phyloP scores from a whole-genome alignment of 2,113 vertebrate species.

The Dasypus novemcinctus region DNA sequence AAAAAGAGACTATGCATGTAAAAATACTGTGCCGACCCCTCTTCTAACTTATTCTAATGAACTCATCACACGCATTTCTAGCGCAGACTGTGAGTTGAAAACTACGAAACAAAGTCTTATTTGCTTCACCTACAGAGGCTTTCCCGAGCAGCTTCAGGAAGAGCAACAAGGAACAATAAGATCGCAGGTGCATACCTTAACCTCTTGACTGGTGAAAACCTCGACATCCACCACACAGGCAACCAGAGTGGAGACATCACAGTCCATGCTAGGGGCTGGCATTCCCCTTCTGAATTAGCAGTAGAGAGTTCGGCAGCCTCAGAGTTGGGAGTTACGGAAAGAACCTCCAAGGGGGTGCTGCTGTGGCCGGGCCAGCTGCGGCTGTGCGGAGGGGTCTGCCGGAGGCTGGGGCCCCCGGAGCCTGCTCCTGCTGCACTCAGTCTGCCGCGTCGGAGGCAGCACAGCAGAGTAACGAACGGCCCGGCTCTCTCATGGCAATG shows the following conservation, averaged over 20 bases:
- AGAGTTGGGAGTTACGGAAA: slow-evolving; percentile 36
- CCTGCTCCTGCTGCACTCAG: slow-evolving; percentile 66
- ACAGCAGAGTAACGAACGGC: slow-evolving; percentile 74
- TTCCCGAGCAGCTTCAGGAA: slow-evolving; percentile 56
- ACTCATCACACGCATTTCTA: slow-evolving; percentile 49
- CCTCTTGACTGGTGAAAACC: slow-evolving; percentile 88
- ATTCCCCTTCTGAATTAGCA: slow-evolving; percentile 80
- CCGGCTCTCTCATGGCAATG: slow-evolving; percentile 83
- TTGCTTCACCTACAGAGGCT: slow-evolving; percentile 62
- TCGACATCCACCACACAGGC: slow-evolving; percentile 90
- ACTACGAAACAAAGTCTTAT: slow-evolving; percentile 57
- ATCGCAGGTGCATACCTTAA: slow-evolving; percentile 86
- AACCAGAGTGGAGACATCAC: slow-evolving; percentile 89
- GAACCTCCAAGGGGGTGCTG: slow-evolving; percentile 60
- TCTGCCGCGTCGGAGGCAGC: slow-evolving; percentile 77
- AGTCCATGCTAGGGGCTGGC: slow-evolving; percentile 90
- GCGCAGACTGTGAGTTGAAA: slow-evolving; percentile 52
- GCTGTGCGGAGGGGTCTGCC: slow-evolving; percentile 52
- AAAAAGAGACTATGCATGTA: background rate
- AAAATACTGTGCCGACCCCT: slow-evolving; percentile 3
- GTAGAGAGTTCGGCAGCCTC: slow-evolving; percentile 74
- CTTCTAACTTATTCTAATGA: slow-evolving; percentile 59
- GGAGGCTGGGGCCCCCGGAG: slow-evolving; percentile 68
- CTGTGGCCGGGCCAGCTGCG: slow-evolving; percentile 57
- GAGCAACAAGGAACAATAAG: slow-evolving; percentile 60